Evolutionary conservation across 2,888 invertebrate genomes (phyloP), one percentile per base, ranked within the genome.

Genomic region (Torymus auratus): DNA sequence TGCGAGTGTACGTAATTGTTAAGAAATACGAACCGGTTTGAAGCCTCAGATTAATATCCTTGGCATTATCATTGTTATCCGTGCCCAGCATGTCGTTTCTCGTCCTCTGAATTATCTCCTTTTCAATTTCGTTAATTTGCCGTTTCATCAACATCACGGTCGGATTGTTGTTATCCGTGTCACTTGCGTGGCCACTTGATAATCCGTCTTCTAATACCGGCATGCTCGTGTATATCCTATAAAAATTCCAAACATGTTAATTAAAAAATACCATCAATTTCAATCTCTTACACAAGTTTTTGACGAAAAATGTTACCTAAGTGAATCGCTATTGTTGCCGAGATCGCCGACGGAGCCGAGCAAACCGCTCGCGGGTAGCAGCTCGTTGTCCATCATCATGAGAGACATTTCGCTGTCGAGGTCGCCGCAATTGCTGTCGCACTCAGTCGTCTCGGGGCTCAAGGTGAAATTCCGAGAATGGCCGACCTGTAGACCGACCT

Each of bases 181-280:
- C 98, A 83, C 97, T 97, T 1, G 95, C 97, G 89, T 98, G 98
- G 2, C 98, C 98, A 56, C 98, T 98, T 1, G 98, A 98, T 78
- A 98, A 92, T 0, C 98, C 98, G 91, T 98, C 98, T 89, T 98
- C 98, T 64, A 98, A 94, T 15, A 97, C 95, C 0, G 98, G 98
- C 96, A 98, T 96, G 86, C 94, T 94, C 70, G 94, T 94, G 91
- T 93, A 95, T 91, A 94, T 93, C 86, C 90, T 88, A 52, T 7
- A 41, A 41, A 41, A 41, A 41, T 0, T 7, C 5, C 41, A 41
- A 41, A 41, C 5, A 41, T 10, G 41, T 41, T 41, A 20, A 41
- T 41, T 41, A 7, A 41, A 41, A 41, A 7, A 41, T 41, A 41
- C 7, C 7, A 41, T 7, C 41, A 41, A 41, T 41, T 7, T 41